phyloP scores from a whole-genome alignment of 2,888 invertebrate species.

The Pseudeuparius sepicola region DNA sequence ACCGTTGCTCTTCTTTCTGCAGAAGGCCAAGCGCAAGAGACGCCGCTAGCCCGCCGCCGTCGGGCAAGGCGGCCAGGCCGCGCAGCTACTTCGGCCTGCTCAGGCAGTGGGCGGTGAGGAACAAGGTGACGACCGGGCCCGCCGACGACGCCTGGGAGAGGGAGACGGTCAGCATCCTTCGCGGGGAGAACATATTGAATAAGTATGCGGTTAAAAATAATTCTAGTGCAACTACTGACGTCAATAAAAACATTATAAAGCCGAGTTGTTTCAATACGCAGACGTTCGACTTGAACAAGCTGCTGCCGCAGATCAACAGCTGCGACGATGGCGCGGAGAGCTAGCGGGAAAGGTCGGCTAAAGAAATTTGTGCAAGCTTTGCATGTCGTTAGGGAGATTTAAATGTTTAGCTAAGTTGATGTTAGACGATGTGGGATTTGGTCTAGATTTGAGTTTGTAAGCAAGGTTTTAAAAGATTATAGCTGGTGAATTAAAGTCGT shows the following conservation, averaged over 20 bases:
- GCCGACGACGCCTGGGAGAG: slow-evolving; percentile 40
- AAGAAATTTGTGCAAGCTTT: too few species aligned
- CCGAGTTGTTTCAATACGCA: slow-evolving; percentile 22
- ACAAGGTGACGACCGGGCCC: slow-evolving; percentile 18
- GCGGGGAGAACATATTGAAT: slow-evolving; percentile 29
- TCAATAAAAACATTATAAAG: slow-evolving; percentile 27
- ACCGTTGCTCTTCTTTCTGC: slow-evolving; percentile 31
- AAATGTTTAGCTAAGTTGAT: too few species aligned
- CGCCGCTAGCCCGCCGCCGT: too few species aligned
- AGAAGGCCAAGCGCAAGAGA: slow-evolving; percentile 34
- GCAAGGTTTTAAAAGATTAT: too few species aligned
- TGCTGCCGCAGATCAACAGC: slow-evolving; percentile 21
- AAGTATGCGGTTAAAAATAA: slow-evolving; percentile 17
- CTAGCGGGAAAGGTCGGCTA: too few species aligned
- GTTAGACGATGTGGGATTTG: too few species aligned
- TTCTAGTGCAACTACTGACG: slow-evolving; percentile 19
- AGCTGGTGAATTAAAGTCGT: too few species aligned
- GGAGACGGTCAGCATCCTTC: slow-evolving; percentile 46
- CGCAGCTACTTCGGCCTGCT: slow-evolving; percentile 27
- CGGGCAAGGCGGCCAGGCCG: too few species aligned
- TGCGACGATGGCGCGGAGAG: too few species aligned
- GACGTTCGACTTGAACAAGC: slow-evolving; percentile 26
- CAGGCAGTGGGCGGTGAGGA: slow-evolving; percentile 25
- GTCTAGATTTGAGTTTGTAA: too few species aligned
- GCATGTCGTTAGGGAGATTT: too few species aligned